phyloP scores from a whole-genome alignment of 2,888 invertebrate species.

The Conops quadrifasciatus region DNA sequence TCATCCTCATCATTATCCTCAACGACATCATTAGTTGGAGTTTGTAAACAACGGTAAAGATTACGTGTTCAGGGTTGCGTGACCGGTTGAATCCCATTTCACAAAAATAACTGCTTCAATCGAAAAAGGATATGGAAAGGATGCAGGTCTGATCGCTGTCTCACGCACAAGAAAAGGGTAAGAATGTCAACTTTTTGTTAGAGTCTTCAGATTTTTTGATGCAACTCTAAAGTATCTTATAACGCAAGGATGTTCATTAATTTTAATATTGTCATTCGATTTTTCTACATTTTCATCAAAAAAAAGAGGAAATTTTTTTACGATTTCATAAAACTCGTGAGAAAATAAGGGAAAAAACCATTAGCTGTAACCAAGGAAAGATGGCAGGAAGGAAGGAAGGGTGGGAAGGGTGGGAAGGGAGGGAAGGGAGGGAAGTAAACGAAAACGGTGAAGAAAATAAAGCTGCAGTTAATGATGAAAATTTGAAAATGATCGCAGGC shows the following conservation, averaged over 20 bases:
- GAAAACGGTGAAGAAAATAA: not conserved
- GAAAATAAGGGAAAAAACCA: conserved; percentile 1
- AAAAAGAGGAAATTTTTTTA: not conserved
- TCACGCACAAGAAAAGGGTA: not conserved
- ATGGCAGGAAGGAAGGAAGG: too few species aligned
- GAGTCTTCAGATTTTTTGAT: not conserved
- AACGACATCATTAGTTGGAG: conserved; percentile 51
- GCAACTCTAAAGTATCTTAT: not conserved
- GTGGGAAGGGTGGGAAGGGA: not conserved
- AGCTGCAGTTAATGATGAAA: conserved; percentile 7
- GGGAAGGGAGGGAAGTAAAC: not conserved
- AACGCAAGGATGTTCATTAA: conserved; percentile 52
- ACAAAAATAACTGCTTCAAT: not conserved
- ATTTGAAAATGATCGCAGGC: not conserved
- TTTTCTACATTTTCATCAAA: conserved; percentile 32
- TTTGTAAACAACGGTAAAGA: conserved; percentile 47
- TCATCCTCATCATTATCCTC: conserved; percentile 25
- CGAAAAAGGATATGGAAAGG: not conserved
- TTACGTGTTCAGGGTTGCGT: conserved; percentile 40
- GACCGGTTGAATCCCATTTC: not conserved
- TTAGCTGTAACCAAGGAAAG: too few species aligned
- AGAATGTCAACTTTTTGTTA: not conserved
- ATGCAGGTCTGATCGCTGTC: not conserved
- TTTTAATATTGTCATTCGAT: conserved; percentile 61
- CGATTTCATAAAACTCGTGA: not conserved